Evolutionary conservation across 2,888 invertebrate species (phyloP).

Genomic region (Nebria brevicollis): DNA sequence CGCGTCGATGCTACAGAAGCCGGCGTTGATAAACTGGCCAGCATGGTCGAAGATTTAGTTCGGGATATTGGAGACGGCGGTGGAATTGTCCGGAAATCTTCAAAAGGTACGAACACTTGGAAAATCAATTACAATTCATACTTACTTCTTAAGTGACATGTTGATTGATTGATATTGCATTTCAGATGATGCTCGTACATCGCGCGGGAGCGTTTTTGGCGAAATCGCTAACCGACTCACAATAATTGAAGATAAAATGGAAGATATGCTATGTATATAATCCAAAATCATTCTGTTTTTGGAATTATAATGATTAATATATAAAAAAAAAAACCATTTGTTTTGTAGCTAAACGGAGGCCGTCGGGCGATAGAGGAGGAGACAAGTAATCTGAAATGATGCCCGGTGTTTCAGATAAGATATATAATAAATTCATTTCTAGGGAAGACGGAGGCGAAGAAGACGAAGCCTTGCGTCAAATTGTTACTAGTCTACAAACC

Average conservation of each 20-base stretch:
- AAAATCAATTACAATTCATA: too few species aligned
- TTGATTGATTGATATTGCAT: neutral
- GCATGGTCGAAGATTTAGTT: constrained; percentile 69
- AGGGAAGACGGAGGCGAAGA: neutral
- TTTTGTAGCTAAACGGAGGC: neutral
- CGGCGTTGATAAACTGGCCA: constrained; percentile 70
- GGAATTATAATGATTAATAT: neutral
- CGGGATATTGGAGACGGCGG: constrained; percentile 54
- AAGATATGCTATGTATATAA: neutral
- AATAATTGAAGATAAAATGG: neutral
- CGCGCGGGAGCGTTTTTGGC: neutral
- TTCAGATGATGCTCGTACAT: neutral
- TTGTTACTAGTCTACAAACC: constrained; percentile 4
- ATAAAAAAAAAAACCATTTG: neutral
- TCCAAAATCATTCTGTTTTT: too few species aligned
- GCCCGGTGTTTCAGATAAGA: neutral
- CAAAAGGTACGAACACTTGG: neutral
- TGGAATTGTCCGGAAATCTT: constrained; percentile 11
- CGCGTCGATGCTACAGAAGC: constrained; percentile 72
- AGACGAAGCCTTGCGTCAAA: neutral
- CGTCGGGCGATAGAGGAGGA: neutral
- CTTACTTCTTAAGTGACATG: too few species aligned
- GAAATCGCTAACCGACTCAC: neutral
- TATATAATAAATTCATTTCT: neutral
- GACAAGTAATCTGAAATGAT: neutral